A percentile compares a stretch with the other conserved stretches of the same genome.
phyloP scores from a whole-genome alignment of 2,888 invertebrate species.

The Patella caerulea region DNA sequence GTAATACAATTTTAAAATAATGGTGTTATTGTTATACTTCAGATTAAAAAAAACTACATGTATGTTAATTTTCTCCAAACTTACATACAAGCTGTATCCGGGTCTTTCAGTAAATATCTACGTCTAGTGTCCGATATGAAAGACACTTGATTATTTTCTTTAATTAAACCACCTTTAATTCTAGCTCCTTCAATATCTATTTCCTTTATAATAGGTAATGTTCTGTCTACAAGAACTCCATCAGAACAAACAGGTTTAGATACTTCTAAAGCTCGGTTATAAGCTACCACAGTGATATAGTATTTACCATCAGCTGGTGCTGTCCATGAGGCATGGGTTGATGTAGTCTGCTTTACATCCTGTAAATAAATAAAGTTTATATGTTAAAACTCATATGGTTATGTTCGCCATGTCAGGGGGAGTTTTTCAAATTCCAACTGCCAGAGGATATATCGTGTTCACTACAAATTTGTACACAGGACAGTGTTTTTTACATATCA shows the following conservation, averaged over 20 bases:
- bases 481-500: too few species aligned
- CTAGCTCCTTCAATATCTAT: slow-evolving; percentile 37
- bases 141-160: neutral
- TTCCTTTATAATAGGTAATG: slow-evolving; percentile 34
- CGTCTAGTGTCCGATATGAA: neutral
- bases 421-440: too few species aligned
- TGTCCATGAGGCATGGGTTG: slow-evolving; percentile 31
- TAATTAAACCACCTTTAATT: slow-evolving; percentile 40
- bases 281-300: slow-evolving; percentile 52
- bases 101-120: neutral
- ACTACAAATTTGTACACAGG: too few species aligned
- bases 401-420: too few species aligned
- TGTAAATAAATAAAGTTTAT: neutral
- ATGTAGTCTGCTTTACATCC: slow-evolving; percentile 30
- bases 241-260: slow-evolving; percentile 55
- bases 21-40: too few species aligned
- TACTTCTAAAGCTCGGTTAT: slow-evolving; percentile 49
- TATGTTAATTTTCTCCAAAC: too few species aligned
- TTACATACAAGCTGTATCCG: neutral
- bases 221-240: slow-evolving; percentile 45
- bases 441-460: too few species aligned
- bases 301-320: slow-evolving; percentile 44
- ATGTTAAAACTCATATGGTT: too few species aligned
- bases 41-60: too few species aligned
- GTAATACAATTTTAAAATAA: too few species aligned